Evolutionary conservation across 2,113 vertebrate species (phyloP), one percentile per base, ranked within the genome.

Genomic region (Fregetta grallaria): DNA sequence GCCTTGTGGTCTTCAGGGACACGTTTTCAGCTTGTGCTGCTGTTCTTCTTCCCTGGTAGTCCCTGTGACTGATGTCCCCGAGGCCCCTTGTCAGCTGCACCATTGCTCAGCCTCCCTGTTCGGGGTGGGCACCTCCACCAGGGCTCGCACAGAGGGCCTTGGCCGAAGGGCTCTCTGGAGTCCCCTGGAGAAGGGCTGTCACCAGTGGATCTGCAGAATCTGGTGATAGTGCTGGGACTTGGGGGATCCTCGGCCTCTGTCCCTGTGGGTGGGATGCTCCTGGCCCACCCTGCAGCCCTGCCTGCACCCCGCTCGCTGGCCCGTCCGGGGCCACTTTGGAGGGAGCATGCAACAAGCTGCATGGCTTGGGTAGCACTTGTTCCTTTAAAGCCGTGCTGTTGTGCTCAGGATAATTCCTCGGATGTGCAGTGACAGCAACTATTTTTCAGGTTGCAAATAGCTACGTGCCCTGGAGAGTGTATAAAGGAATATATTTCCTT

Each of bases 361-460:
- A 8, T n/a, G n/a, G 36, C 18, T 34, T 27, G 58, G 44, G 56
- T 15, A 22, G 53, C 16, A 5, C 36, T 72, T 56, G 27, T 63
- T 78, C 52, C 66, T 75, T 90, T 85, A 72, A 84, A 89, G 18
- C 36, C 25, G 1, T 0, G 1, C 44, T 63, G 56, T 25, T 32
- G 52, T 40, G 49, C 45, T 81, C 13, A 22, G 87, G 90, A 44
- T 93, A 68, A 56, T 85, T 94, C 25, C 66, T 78, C 70, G 65
- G 49, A 87, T 71, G 61, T 67, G 70, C 70, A 47, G 38, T 50
- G 84, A 72, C 86, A 96, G 91, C 80, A 75, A 7, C 70, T 78
- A 49, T 71, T 95, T 95, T 82, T 93, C 78, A 84, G 52, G 56
- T 68, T 91, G 87, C 77, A 85, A 76, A 96, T 87, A 82, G 70